Base-by-base conservation (phyloP, 2,113 vertebrate species). In the Meriones unguiculatus region DNA sequence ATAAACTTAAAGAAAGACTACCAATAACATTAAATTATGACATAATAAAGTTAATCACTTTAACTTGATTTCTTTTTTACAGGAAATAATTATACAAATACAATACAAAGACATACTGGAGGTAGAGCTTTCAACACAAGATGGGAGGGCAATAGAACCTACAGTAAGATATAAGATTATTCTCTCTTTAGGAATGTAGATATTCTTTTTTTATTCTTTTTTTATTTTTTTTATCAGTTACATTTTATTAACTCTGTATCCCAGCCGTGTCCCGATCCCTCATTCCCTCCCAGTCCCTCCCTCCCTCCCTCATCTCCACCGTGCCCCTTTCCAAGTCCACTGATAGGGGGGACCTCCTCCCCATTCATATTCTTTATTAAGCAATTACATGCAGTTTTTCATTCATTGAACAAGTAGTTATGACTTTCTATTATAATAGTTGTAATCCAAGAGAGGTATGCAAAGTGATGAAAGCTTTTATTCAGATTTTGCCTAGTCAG, bases 311-410 rank as follows among this genome's bases (percentile, higher is more conserved):
- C n/a, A n/a, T n/a, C n/a, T n/a, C n/a, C n/a, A n/a, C n/a, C n/a
- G n/a, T n/a, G n/a, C n/a, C n/a, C n/a, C n/a, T n/a, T n/a, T n/a
- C n/a, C n/a, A n/a, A n/a, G n/a, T n/a, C n/a, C n/a, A n/a, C n/a
- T n/a, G n/a, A n/a, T n/a, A n/a, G n/a, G n/a, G n/a, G n/a, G n/a
- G n/a, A n/a, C n/a, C n/a, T n/a, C n/a, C n/a, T n/a, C n/a, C n/a
- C n/a, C n/a, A n/a, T n/a, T n/a, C n/a, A 15, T 91, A 92, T 73
- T 90, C n/a, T 87, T 96, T 81, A 91, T 82, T 89, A 46, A 90
- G 28, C 89, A 24, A 62, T 88, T 90, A 13, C 52, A 65, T 90
- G 24, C 3, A 75, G 7, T 70, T 94, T 70, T 80, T 96, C 69
- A 91, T 14, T n/a, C 41, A 91, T 62, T 75, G 41, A 94, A 93